Evolutionary conservation across 2,888 invertebrate species (phyloP), one percentile per base, ranked within the genome.

Genomic region (Mythimna pallens): DNA sequence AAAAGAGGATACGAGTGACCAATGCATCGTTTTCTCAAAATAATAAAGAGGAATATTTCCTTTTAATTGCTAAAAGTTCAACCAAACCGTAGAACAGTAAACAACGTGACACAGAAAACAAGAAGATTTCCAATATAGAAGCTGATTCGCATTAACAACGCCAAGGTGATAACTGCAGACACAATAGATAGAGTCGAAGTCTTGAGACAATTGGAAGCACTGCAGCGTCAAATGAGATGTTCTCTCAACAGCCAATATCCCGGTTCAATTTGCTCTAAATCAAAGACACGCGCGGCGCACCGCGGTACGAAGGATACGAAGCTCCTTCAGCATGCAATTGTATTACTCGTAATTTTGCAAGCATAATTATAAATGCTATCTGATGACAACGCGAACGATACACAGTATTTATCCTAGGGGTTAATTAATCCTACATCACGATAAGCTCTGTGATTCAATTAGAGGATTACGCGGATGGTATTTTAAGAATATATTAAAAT

Each of bases 211-310:
- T 94, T 93, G 93, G 93, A 92, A 93, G 92, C 94, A 91, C 88
- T 92, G 94, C 94, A 93, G 91, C 94, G 92, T 93, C 95, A 94
- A 95, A 95, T 94, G 92, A 94, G 94, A 94, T 93, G 93, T 93
- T 92, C 91, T 88, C 89, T 89, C 89, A 89, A 86, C 91, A 93
- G 92, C 93, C 95, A 94, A 95, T 95, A 93, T 92, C 90, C 89
- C 90, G 81, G 93, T 94, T 94, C 95, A 95, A 95, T 95, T 95
- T 95, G 94, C 94, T 94, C 91, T 94, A 93, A 94, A 94, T 95
- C 94, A 94, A 90, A 88, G 89, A 85, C 91, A 92, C 89, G 89
- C 86, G 81, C 81, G 58, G 57, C 63, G 58, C 43, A 68, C 61
- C 36, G 88, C 89, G 57, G 34, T 58, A 73, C 79, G 34, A 57